These are phyloP conservation scores for Chionoecetes opilio DNA, from an alignment of 1,140 invertebrate species.

Conservation along the genomic window DNA sequence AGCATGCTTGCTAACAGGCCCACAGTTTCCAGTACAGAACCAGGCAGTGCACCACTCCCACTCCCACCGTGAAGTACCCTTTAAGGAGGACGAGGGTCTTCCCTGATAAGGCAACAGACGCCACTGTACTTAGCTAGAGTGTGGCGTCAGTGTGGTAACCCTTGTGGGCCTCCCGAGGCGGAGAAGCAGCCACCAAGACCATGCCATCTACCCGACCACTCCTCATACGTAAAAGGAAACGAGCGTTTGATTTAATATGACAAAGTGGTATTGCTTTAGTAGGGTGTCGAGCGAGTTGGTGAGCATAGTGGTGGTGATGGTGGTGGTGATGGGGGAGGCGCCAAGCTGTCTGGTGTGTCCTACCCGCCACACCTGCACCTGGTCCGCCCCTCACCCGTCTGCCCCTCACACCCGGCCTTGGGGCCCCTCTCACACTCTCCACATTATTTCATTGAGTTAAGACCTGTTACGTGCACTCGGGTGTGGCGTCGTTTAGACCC, in stretches of 20 bases:
- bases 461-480: constrained; percentile 5
- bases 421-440: not conserved
- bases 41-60: not conserved
- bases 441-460: constrained; percentile 36
- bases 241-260: constrained; percentile 58
- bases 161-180: not conserved
- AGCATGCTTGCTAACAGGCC: not conserved
- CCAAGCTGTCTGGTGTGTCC: constrained; percentile 64
- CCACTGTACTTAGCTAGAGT: constrained; percentile 35
- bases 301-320: constrained; percentile 44
- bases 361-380: constrained; percentile 50
- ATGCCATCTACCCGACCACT: constrained; percentile 3
- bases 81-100: constrained; percentile 37
- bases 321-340: constrained; percentile 56
- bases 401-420: not conserved
- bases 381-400: constrained; percentile 29
- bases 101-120: constrained; percentile 51
- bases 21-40: not conserved
- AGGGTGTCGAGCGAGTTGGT: constrained; percentile 12
- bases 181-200: constrained; percentile 14
- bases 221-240: constrained; percentile 47
- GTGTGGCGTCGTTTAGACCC: constrained; percentile 1
- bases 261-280: constrained; percentile 50
- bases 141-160: constrained; percentile 3
- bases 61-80: not conserved